Evolutionary conservation across 2,113 vertebrate species (phyloP).

Genomic region (Forbesichthys agassizii): DNA sequence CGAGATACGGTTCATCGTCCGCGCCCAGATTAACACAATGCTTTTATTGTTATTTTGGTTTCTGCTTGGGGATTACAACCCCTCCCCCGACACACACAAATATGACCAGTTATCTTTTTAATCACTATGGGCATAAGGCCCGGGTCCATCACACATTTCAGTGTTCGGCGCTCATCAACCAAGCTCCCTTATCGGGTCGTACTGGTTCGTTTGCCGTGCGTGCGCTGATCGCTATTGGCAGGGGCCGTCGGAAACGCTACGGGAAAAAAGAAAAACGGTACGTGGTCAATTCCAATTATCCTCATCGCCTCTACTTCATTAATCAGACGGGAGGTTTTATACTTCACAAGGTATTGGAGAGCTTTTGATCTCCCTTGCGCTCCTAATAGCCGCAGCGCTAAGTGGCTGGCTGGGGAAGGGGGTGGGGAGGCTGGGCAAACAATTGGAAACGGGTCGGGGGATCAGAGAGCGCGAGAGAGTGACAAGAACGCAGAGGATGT

Average conservation of each 20-base stretch:
- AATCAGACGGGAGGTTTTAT: conserved; percentile 42
- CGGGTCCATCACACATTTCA: background rate
- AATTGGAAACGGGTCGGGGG: too few species aligned
- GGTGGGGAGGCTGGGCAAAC: too few species aligned
- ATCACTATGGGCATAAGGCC: background rate
- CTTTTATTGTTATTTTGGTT: conserved; percentile 23
- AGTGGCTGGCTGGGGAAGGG: background rate
- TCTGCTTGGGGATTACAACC: conserved; percentile 17
- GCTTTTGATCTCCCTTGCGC: background rate
- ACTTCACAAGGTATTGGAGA: conserved; percentile 24
- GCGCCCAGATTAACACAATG: conserved; percentile 5
- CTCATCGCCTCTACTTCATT: conserved; percentile 47
- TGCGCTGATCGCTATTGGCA: conserved; percentile 42
- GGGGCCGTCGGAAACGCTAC: conserved; percentile 23
- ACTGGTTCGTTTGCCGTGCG: conserved; percentile 19
- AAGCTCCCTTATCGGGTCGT: conserved; percentile 10
- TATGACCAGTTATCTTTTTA: background rate
- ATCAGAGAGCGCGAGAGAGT: background rate
- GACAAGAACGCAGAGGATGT: background rate
- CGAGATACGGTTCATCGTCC: conserved; percentile 24
- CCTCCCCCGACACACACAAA: background rate
- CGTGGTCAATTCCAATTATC: conserved; percentile 53
- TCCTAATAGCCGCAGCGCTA: too few species aligned
- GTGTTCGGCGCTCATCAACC: background rate
- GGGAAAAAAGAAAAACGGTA: conserved; percentile 11